These are phyloP conservation scores for Onychomys leucogaster DNA, from an alignment of 2,797 vertebrate species.

Conservation along the genomic window DNA sequence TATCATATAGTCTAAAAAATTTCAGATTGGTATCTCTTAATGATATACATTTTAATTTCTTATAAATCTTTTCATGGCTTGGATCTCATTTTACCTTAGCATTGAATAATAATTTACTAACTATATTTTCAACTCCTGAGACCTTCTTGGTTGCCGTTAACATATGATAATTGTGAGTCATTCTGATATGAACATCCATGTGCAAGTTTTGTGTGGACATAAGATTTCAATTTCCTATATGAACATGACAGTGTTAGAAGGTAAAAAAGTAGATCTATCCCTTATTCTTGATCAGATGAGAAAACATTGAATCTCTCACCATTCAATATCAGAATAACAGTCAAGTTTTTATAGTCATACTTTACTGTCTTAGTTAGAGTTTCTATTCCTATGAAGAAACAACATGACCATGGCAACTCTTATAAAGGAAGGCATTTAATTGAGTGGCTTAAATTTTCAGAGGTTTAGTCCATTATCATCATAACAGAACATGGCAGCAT, in stretches of 20 bases:
- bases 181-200: background rate
- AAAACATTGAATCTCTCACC: background rate
- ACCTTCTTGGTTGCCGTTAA: background rate
- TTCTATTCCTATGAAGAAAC: background rate
- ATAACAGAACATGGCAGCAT: background rate
- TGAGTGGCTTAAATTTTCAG: background rate
- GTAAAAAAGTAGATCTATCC: background rate
- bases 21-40: background rate
- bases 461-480: background rate
- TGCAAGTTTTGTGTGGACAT: background rate
- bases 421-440: background rate
- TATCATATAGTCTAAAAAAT: background rate
- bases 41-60: background rate
- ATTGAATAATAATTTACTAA: background rate
- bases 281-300: background rate
- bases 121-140: background rate
- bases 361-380: background rate
- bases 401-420: background rate
- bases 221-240: background rate
- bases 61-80: background rate
- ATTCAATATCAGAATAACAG: background rate
- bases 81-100: background rate
- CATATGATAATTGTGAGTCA: background rate
- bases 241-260: background rate
- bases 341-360: background rate